Percentiles rank a stretch among this genome's conserved stretches.
phyloP scores from a whole-genome alignment of 2,113 vertebrate genomes.

The Tupaia chinensis region DNA sequence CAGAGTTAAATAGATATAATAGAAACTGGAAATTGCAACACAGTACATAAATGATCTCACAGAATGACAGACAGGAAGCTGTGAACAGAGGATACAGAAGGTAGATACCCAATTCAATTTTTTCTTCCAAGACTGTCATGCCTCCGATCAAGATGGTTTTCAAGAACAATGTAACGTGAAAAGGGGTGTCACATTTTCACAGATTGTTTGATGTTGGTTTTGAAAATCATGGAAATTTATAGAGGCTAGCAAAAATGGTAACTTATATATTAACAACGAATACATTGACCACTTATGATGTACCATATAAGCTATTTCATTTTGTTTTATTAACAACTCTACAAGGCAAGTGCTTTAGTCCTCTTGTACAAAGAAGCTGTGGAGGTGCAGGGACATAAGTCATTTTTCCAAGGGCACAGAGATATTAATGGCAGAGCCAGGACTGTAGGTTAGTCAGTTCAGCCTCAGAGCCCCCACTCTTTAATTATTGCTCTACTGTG shows the following conservation, averaged over 20 bases:
- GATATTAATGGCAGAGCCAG: rapidly evolving
- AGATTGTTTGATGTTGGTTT: neutral
- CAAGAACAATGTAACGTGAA: neutral
- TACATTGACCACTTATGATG: neutral
- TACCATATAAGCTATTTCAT: neutral
- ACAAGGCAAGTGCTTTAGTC: neutral
- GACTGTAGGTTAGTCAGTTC: neutral
- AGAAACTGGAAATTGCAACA: neutral
- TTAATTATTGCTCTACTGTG: neutral
- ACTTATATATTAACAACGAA: neutral
- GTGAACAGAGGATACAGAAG: neutral
- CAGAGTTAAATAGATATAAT: neutral
- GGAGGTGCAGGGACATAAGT: neutral
- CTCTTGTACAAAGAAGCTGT: neutral
- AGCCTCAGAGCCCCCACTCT: neutral
- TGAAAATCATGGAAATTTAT: neutral
- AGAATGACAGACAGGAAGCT: neutral
- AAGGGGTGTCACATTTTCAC: neutral
- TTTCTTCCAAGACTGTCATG: neutral
- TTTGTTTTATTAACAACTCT: neutral
- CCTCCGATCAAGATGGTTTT: neutral
- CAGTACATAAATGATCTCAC: neutral
- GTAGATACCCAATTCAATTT: neutral
- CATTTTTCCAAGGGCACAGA: neutral
- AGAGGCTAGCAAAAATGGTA: neutral